Conservation (phyloP, 2,888 invertebrate species). For the Prosopocoilus inquinatus region DNA sequence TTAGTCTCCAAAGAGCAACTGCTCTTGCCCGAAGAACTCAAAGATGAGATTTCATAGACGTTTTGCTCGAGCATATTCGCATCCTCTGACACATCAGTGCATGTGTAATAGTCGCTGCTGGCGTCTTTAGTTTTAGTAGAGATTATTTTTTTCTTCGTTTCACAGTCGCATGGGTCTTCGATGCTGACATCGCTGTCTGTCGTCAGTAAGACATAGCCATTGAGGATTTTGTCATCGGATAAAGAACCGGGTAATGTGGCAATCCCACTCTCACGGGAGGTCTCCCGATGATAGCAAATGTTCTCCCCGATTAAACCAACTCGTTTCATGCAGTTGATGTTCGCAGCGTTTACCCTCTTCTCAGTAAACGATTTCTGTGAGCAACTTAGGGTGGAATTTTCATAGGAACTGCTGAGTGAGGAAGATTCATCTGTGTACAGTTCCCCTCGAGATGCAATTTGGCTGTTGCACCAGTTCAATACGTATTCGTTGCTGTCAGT, state of each 20-base stretch:
- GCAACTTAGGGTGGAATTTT: neutral
- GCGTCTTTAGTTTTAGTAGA: constrained; percentile 19
- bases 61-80: constrained; percentile 36
- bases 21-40: neutral
- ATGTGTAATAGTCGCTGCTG: constrained; percentile 46
- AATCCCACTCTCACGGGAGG: constrained; percentile 44
- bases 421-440: neutral
- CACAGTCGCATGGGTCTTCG: too few species aligned
- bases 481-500: constrained; percentile 43
- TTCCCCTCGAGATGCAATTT: constrained; percentile 1
- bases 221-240: neutral
- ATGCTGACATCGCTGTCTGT: neutral
- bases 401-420: neutral
- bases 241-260: constrained; percentile 35
- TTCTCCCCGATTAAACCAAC: neutral
- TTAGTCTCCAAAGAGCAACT: constrained; percentile 3
- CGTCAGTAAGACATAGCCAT: neutral
- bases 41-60: constrained; percentile 25
- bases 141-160: too few species aligned
- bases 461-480: constrained; percentile 43
- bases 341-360: neutral
- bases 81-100: constrained; percentile 33
- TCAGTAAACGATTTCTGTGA: too few species aligned
- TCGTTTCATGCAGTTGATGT: neutral
- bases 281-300: constrained; percentile 17